Evolutionary conservation across 2,113 vertebrate genomes (phyloP).

Genomic region (Anarhynchus alexandrinus): DNA sequence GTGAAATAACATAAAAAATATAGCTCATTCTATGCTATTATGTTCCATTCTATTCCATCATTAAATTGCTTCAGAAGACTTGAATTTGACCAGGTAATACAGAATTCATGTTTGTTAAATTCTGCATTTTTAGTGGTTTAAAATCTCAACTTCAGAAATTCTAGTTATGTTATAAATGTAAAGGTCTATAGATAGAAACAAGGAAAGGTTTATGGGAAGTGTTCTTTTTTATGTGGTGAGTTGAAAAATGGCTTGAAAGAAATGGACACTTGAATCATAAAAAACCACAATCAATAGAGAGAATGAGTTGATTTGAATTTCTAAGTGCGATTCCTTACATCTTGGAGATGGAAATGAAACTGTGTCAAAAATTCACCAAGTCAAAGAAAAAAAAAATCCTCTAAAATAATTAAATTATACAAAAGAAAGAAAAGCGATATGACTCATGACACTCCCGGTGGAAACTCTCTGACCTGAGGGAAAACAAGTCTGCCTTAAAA

Average conservation of each 20-base stretch:
- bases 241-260: neutral
- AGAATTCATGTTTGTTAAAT: neutral
- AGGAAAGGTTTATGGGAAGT: neutral
- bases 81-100: neutral
- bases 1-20: neutral
- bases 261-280: neutral
- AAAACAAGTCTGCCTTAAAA: neutral
- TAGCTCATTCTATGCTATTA: neutral
- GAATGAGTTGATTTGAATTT: neutral
- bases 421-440: neutral
- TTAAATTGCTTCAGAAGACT: neutral
- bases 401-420: neutral
- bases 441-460: neutral
- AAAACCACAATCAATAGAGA: neutral
- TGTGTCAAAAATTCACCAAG: neutral
- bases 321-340: neutral
- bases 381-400: neutral
- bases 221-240: neutral
- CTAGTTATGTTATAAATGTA: neutral
- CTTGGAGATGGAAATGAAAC: neutral
- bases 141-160: neutral
- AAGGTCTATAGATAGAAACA: neutral
- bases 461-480: neutral
- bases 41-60: neutral
- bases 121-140: neutral